Conservation (phyloP, 2,888 invertebrate genomes). For the Hymenopus coronatus region DNA sequence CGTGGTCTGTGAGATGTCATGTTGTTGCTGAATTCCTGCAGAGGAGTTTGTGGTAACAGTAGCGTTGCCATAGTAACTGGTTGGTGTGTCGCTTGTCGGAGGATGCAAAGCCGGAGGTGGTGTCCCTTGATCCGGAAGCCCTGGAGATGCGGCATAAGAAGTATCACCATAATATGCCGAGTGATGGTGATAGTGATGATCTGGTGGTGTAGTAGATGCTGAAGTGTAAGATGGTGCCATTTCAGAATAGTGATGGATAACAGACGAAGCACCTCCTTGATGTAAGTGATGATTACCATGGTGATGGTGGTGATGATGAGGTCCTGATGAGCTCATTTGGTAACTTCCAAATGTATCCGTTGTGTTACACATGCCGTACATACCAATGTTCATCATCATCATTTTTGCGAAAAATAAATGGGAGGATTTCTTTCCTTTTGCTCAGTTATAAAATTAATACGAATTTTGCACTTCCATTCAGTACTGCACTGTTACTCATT, state of each 20-base stretch:
- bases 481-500: background rate
- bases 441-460: background rate
- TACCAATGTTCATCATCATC: constrained; percentile 80
- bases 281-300: constrained; percentile 39
- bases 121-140: background rate
- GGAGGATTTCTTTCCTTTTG: background rate
- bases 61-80: constrained; percentile 39
- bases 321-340: constrained; percentile 3
- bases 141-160: constrained; percentile 40
- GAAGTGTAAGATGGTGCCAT: constrained; percentile 22
- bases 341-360: constrained; percentile 25
- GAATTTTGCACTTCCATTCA: background rate
- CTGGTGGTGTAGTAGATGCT: constrained; percentile 10
- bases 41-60: constrained; percentile 39
- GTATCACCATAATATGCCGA: constrained; percentile 44
- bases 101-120: background rate
- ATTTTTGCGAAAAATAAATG: constrained; percentile 21
- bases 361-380: constrained; percentile 56
- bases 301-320: constrained; percentile 29
- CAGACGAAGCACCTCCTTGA: constrained; percentile 39
- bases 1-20: constrained; percentile 43
- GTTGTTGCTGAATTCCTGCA: constrained; percentile 45
- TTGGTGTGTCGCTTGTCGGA: background rate
- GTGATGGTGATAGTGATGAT: constrained; percentile 31
- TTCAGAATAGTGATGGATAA: constrained; percentile 4